Percentiles rank a stretch among this genome's conserved stretches.
Evolutionary conservation across 2,113 vertebrate genomes (phyloP).

Genomic region (Nothoprocta pentlandii): DNA sequence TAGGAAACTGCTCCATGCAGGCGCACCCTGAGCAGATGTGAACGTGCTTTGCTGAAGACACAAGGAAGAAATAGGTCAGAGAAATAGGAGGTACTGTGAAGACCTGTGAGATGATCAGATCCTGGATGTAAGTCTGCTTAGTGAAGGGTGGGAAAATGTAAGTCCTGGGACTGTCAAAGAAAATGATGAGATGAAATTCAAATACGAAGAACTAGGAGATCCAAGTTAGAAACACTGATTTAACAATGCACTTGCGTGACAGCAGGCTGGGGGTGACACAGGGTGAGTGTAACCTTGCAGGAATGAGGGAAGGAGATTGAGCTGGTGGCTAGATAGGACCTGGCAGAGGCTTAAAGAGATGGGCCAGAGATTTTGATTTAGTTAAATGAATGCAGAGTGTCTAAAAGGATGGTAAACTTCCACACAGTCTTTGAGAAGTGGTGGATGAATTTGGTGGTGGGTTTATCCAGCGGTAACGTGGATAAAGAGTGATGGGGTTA

Average conservation of each 20-base stretch:
- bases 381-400: neutral
- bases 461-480: neutral
- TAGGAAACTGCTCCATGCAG: neutral
- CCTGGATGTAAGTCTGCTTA: neutral
- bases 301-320: neutral
- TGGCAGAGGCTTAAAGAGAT: neutral
- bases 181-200: neutral
- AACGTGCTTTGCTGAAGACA: neutral
- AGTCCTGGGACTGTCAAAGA: neutral
- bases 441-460: neutral
- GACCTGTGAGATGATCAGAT: neutral
- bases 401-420: neutral
- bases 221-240: neutral
- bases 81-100: neutral
- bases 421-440: neutral
- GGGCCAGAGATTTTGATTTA: neutral
- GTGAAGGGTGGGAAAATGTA: neutral
- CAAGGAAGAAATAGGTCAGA: neutral
- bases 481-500: neutral
- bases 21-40: neutral
- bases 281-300: neutral
- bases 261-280: neutral
- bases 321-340: neutral
- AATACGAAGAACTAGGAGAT: neutral
- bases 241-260: neutral